phyloP scores from a whole-genome alignment of 1,140 invertebrate genomes.

The Zaprionus ghesquierei region DNA sequence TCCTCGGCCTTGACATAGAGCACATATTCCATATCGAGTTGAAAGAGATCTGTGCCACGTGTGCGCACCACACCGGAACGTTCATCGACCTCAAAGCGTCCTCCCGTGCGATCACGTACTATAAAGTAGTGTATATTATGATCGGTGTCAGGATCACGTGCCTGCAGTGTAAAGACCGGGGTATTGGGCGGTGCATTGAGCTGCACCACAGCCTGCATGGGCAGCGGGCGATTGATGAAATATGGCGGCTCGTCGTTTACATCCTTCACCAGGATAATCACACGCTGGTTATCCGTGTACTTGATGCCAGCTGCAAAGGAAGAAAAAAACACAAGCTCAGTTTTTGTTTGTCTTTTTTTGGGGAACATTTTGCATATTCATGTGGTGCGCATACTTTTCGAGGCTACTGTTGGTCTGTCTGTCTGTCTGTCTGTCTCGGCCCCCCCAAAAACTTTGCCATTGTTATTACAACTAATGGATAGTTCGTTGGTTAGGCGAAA shows the following conservation, averaged over 20 bases:
- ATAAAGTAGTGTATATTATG: conserved; percentile 98
- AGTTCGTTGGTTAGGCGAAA: conserved; percentile 38
- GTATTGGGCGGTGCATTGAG: conserved; percentile 96
- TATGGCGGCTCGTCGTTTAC: conserved; percentile 98
- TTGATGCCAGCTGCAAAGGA: conserved; percentile 73
- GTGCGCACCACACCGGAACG: conserved; percentile 96
- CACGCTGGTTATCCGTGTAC: conserved; percentile 95
- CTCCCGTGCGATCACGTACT: conserved; percentile 92
- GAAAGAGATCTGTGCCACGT: conserved; percentile 94
- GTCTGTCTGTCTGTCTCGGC: conserved; percentile 3
- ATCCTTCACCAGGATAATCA: conserved; percentile 97
- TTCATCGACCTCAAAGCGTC: conserved; percentile 94
- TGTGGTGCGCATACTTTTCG: conserved; percentile 27
- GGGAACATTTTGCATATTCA: conserved; percentile 27
- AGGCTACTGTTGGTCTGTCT: conserved; percentile 7
- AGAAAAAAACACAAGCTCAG: background rate
- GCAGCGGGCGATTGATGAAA: conserved; percentile 96
- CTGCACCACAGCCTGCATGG: conserved; percentile 98
- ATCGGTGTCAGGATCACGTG: conserved; percentile 96
- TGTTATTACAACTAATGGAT: conserved; percentile 71
- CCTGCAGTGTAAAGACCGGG: conserved; percentile 97
- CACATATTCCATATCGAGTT: conserved; percentile 97
- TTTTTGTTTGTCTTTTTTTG: conserved; percentile 11
- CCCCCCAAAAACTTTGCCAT: conserved; percentile 51
- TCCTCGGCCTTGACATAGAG: conserved; percentile 98